Conservation (phyloP, 2,113 vertebrate species). For the Bucco capensis region DNA sequence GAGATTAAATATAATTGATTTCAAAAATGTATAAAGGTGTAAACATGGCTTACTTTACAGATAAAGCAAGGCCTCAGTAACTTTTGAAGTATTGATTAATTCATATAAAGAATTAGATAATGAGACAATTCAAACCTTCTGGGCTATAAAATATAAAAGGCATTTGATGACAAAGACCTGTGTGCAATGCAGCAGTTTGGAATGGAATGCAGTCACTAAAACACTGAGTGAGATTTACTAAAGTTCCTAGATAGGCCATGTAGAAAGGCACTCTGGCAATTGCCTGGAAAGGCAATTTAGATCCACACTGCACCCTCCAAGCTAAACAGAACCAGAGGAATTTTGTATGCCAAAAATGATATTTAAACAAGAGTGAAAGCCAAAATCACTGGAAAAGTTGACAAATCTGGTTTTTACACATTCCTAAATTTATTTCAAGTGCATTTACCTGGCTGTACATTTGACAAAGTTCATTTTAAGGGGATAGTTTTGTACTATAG, state of each 20-base stretch:
- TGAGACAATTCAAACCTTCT: neutral
- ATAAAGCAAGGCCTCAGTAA: neutral
- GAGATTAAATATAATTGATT: neutral
- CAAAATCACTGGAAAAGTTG: neutral
- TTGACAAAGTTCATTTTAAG: neutral
- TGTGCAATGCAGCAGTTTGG: neutral
- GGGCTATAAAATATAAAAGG: neutral
- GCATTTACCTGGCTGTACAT: neutral
- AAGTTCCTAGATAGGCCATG: rapidly evolving
- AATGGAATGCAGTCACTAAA: neutral
- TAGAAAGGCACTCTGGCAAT: neutral
- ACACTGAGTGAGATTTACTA: neutral
- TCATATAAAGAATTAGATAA: neutral
- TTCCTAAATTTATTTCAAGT: neutral
- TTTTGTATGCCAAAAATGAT: neutral
- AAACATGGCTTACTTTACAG: neutral
- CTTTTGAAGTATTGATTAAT: neutral
- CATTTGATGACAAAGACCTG: neutral
- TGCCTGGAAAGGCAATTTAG: neutral
- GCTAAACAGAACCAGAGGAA: neutral
- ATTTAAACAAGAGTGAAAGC: neutral
- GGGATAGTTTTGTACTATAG: neutral
- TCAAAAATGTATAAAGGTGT: neutral
- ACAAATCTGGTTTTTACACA: neutral
- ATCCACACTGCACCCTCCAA: neutral